A percentile compares a stretch with the other conserved stretches of the same genome.
phyloP scores from a whole-genome alignment of 2,797 vertebrate species.

The Tarsius wallacei region DNA sequence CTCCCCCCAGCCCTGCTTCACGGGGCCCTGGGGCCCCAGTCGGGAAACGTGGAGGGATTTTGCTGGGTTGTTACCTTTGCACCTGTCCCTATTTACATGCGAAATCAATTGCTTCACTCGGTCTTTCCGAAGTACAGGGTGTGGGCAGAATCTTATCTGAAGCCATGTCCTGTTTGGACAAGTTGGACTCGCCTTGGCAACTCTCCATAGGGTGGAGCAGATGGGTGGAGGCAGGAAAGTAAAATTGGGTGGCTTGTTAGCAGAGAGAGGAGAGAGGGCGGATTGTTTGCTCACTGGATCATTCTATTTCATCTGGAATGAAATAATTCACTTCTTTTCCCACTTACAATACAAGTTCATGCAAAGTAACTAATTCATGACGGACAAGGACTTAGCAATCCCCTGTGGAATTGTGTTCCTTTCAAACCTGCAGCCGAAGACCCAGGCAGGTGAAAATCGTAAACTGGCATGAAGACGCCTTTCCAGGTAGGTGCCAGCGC shows the following conservation, averaged over 20 bases:
- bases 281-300: conserved; percentile 89
- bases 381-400: conserved; percentile 65
- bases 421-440: conserved; percentile 44
- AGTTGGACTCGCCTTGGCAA: conserved; percentile 91
- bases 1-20: not conserved
- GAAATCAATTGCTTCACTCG: conserved; percentile 90
- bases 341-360: conserved; percentile 81
- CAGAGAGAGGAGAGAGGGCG: conserved; percentile 80
- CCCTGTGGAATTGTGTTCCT: not conserved
- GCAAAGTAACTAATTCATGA: conserved; percentile 81
- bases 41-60: conserved; percentile 74
- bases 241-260: conserved; percentile 89
- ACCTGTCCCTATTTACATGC: conserved; percentile 91
- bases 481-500: conserved; percentile 70
- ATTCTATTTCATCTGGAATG: conserved; percentile 89
- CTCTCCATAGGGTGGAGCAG: conserved; percentile 90
- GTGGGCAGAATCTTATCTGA: conserved; percentile 92
- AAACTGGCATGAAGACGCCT: conserved; percentile 11
- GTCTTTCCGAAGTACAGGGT: conserved; percentile 91
- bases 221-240: conserved; percentile 92
- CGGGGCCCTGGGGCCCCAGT: conserved; percentile 32
- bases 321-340: conserved; percentile 83
- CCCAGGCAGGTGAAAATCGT: conserved; percentile 35
- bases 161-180: conserved; percentile 93
- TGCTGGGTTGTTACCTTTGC: conserved; percentile 89